Percentiles rank a stretch among this genome's conserved stretches.
These are phyloP conservation scores for Latrodectus hesperus DNA, from an alignment of 2,888 invertebrate species.

Conservation along the genomic window DNA sequence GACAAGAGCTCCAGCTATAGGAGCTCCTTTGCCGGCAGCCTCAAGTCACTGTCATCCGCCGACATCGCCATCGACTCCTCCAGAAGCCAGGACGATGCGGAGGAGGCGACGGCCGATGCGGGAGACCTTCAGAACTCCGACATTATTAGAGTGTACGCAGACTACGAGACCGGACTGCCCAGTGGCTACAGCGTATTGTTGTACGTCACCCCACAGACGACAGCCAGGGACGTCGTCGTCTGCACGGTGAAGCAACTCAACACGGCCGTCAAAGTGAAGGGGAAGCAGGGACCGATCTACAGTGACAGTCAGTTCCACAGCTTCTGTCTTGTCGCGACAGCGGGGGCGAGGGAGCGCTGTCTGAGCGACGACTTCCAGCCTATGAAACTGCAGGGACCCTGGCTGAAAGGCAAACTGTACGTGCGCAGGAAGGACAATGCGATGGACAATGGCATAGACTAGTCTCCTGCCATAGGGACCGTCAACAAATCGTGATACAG, in stretches of 20 bases:
- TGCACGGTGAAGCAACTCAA: constrained; percentile 96
- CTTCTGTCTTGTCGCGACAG: constrained; percentile 95
- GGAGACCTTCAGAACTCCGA: constrained; percentile 72
- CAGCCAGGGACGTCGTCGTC: constrained; percentile 95
- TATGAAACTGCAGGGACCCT: constrained; percentile 93
- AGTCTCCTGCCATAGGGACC: background rate
- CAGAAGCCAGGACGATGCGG: constrained; percentile 38
- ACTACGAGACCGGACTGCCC: constrained; percentile 95
- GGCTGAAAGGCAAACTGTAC: constrained; percentile 94
- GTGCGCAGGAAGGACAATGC: constrained; percentile 85
- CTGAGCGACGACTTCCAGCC: constrained; percentile 95
- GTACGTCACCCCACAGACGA: constrained; percentile 93
- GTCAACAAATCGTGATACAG: constrained; percentile 45
- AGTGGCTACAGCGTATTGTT: constrained; percentile 93
- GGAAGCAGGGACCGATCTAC: constrained; percentile 85
- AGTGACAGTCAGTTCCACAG: constrained; percentile 86
- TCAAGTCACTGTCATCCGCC: constrained; percentile 58
- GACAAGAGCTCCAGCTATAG: constrained; percentile 42
- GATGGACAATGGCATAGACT: constrained; percentile 26
- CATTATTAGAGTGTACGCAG: constrained; percentile 89
- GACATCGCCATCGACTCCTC: constrained; percentile 48
- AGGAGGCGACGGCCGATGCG: background rate
- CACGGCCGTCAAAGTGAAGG: constrained; percentile 90
- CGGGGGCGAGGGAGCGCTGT: constrained; percentile 94
- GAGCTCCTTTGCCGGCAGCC: constrained; percentile 54